A percentile compares a stretch with the other conserved stretches of the same genome.
These are phyloP conservation scores for Eupithecia tripunctaria DNA, from an alignment of 2,888 invertebrate species.

Conservation along the genomic window DNA sequence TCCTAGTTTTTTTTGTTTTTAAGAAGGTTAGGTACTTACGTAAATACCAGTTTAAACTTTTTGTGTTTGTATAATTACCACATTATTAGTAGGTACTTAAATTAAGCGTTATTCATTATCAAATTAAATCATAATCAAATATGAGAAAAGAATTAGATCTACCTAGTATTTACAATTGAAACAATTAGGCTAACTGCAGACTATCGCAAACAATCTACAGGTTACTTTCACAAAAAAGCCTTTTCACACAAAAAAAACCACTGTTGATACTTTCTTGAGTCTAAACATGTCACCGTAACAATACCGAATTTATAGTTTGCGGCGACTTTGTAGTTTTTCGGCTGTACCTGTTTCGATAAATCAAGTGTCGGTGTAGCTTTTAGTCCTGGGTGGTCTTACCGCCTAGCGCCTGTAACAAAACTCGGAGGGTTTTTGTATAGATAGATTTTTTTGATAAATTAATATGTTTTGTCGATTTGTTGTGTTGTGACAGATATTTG, in stretches of 20 bases:
- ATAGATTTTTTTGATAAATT: slow-evolving; percentile 33
- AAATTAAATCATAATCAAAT: too few relatives aligned
- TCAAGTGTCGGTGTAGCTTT: slow-evolving; percentile 25
- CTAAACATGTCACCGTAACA: slow-evolving; percentile 46
- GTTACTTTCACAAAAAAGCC: slow-evolving; percentile 20
- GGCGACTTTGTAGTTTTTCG: slow-evolving; percentile 36
- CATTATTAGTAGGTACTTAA: too few relatives aligned
- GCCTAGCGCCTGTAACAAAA: slow-evolving; percentile 31
- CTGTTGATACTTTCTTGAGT: slow-evolving; percentile 38
- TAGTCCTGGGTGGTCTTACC: slow-evolving; percentile 35
- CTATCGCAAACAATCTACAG: too few relatives aligned
- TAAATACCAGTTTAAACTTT: too few relatives aligned
- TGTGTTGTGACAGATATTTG: slow-evolving; percentile 27
- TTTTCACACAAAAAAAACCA: slow-evolving; percentile 23
- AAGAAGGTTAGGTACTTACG: too few relatives aligned
- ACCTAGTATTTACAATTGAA: too few relatives aligned
- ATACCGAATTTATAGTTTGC: slow-evolving; percentile 46
- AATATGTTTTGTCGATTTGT: slow-evolving; percentile 23
- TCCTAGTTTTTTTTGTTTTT: too few relatives aligned
- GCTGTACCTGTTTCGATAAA: slow-evolving; percentile 36
- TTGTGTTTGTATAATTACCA: too few relatives aligned
- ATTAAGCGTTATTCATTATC: too few relatives aligned
- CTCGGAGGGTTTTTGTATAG: slow-evolving; percentile 11
- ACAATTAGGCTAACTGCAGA: too few relatives aligned
- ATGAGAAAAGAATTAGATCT: too few relatives aligned